phyloP scores from a whole-genome alignment of 2,797 vertebrate species.

The Catostomus latipinnis region DNA sequence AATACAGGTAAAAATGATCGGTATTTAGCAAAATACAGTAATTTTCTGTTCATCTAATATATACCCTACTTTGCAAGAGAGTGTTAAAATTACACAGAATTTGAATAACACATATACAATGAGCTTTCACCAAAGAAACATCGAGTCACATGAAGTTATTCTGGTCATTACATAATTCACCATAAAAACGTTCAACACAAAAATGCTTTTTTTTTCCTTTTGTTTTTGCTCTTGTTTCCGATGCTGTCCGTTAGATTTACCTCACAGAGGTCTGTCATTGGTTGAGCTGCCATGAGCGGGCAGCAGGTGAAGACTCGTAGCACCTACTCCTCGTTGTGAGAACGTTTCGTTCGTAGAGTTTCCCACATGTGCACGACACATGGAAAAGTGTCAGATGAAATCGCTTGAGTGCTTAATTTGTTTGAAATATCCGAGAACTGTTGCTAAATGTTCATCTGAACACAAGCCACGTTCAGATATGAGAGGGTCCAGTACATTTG shows the following conservation, averaged over 20 bases:
- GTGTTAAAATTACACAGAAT: slow-evolving; percentile 65
- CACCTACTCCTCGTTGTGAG: slow-evolving; percentile 61
- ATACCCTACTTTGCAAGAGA: slow-evolving; percentile 80
- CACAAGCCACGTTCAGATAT: slow-evolving; percentile 36
- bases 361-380: slow-evolving; percentile 58
- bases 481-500: slow-evolving; percentile 15
- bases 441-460: slow-evolving; percentile 52
- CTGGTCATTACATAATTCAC: slow-evolving; percentile 69
- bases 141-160: slow-evolving; percentile 76
- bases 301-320: slow-evolving; percentile 66
- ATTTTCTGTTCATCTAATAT: slow-evolving; percentile 79
- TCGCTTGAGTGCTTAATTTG: slow-evolving; percentile 10
- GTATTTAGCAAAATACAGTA: slow-evolving; percentile 83
- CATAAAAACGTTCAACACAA: slow-evolving; percentile 55
- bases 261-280: slow-evolving; percentile 80
- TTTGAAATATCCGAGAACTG: slow-evolving; percentile 21
- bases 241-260: slow-evolving; percentile 66
- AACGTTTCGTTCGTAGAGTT: slow-evolving; percentile 47
- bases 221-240: slow-evolving; percentile 35
- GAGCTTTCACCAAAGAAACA: slow-evolving; percentile 77
- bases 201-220: slow-evolving; percentile 32
- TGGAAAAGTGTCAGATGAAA: slow-evolving; percentile 32
- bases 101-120: slow-evolving; percentile 78
- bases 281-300: slow-evolving; percentile 61
- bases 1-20: slow-evolving; percentile 77